phyloP scores from a whole-genome alignment of 2,797 vertebrate species.

The Myiotriccus ornatus region DNA sequence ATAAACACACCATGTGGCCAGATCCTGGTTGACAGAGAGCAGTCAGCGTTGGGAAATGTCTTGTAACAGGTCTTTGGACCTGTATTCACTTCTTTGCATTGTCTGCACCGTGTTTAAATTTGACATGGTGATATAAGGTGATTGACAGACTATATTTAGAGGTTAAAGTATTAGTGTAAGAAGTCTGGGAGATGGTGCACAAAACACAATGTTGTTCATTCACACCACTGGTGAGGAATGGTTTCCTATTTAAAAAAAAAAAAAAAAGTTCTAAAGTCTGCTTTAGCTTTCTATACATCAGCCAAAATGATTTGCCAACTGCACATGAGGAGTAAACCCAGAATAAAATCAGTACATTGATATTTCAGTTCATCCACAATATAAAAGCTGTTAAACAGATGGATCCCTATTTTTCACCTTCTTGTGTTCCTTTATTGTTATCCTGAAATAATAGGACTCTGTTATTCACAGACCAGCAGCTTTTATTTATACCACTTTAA shows the following conservation, averaged over 20 bases:
- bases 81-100: not conserved
- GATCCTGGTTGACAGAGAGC: not conserved
- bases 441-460: not conserved
- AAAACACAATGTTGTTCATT: not conserved
- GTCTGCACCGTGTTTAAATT: not conserved
- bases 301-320: not conserved
- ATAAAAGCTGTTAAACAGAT: not conserved
- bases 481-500: not conserved
- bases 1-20: not conserved
- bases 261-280: not conserved
- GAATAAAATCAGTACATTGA: not conserved
- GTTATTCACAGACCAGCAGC: not conserved
- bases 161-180: not conserved
- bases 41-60: accelerated
- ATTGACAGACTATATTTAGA: not conserved
- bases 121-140: not conserved
- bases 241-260: not conserved
- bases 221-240: accelerated
- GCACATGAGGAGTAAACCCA: not conserved
- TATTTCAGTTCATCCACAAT: not conserved
- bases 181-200: not conserved
- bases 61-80: not conserved
- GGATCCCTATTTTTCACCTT: not conserved
- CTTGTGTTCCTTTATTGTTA: not conserved
- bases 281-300: not conserved